phyloP scores from a whole-genome alignment of 2,113 vertebrate genomes.

The Dendrocopos noguchii region DNA sequence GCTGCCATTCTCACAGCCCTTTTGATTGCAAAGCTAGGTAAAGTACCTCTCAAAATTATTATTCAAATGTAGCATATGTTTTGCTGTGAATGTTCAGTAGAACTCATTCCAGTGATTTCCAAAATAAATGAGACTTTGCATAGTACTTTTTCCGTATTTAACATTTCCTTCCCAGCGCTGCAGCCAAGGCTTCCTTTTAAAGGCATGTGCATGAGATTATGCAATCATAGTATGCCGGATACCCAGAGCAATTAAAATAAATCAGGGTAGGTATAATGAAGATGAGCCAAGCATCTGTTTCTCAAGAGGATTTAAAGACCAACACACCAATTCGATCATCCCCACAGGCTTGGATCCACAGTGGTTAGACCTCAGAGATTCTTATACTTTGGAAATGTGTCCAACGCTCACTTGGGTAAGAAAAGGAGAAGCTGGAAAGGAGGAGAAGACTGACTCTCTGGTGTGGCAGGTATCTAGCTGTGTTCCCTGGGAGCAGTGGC shows the following conservation, averaged over 20 bases:
- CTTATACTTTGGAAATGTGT: not conserved
- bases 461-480: not conserved
- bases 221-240: conserved; percentile 61
- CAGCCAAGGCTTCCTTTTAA: conserved; percentile 68
- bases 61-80: conserved; percentile 48
- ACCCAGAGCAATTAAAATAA: conserved; percentile 71
- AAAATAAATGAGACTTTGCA: conserved; percentile 54
- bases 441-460: not conserved
- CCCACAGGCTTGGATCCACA: not conserved
- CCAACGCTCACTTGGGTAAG: not conserved
- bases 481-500: not conserved
- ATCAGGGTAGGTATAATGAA: conserved; percentile 72
- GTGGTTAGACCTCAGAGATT: conserved; percentile 22
- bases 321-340: not conserved
- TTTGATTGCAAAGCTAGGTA: conserved; percentile 24
- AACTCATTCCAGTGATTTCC: conserved; percentile 52
- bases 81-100: conserved; percentile 45
- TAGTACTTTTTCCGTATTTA: conserved; percentile 57
- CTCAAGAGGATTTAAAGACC: conserved; percentile 52
- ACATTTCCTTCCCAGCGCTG: conserved; percentile 30
- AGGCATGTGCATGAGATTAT: conserved; percentile 63
- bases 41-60: conserved; percentile 29
- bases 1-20: not conserved
- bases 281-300: conserved; percentile 68
- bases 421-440: not conserved